Evolutionary conservation across 1,140 invertebrate genomes (phyloP), one percentile per base, ranked within the genome.

Genomic region (Tribolium madens): DNA sequence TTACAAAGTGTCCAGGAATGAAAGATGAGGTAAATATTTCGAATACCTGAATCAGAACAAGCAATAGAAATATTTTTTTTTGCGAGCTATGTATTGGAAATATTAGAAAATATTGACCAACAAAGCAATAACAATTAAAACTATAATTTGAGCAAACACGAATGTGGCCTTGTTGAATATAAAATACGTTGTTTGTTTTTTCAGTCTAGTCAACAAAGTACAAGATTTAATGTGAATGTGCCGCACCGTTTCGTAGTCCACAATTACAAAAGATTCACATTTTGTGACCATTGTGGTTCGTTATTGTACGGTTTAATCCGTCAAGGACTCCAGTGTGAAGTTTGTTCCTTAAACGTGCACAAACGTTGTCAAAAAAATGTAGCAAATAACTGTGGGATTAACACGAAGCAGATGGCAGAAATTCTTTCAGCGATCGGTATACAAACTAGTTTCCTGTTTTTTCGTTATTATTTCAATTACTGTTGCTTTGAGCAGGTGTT

Each of bases 281-380:
- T 99, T 88, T 99, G 98, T 90, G 98, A 99, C 88, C 98, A 99
- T 86, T 99, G 98, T 88, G 98, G 98, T 70, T 96, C 95, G 10
- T 87, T 97, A 82, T 91, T 99, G 12, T 99, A 99, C 86, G 98
- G 98, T 12, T 91, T 99, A 78, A 93, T 97, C 83, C 95, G 92
- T 86, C 98, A 99, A 89, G 98, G 98, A 26, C 89, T 99, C 76
- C 96, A 99, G 87, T 99, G 98, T 89, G 95, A 97, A 92, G 96
- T 93, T 79, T 99, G 98, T 87, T 95, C 92, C 81, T 93, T 99
- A 90, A 99, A 99, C 88, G 97, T 99, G 73, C 98, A 99, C 89
- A 99, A 99, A 88, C 91, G 98, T 76, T 99, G 98, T 86, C 94
- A 98, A 87, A 97, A 97, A 88, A 99, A 99, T 89, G 98, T 99